These are phyloP conservation scores for Dasypus novemcinctus DNA, from an alignment of 2,113 vertebrate species.

Conservation along the genomic window DNA sequence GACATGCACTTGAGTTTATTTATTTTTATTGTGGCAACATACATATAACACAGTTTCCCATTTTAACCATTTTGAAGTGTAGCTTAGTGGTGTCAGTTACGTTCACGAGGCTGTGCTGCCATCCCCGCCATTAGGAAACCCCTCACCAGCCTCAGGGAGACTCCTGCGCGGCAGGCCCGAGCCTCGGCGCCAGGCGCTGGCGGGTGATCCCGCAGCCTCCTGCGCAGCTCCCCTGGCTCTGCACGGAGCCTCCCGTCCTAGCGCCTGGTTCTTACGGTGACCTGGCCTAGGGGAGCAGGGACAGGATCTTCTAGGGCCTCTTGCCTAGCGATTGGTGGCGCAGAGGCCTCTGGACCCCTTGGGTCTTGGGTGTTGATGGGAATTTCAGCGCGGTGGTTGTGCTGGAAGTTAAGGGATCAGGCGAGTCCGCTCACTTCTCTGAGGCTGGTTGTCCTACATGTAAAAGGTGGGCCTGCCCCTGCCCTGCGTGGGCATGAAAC, in stretches of 20 bases:
- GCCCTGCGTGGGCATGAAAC: background rate
- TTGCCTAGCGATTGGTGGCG: background rate
- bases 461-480: background rate
- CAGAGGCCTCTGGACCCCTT: background rate
- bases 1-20: too few relatives aligned
- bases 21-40: too few relatives aligned
- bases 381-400: background rate
- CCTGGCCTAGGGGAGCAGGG: background rate
- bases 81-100: too few relatives aligned
- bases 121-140: too few relatives aligned
- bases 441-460: background rate
- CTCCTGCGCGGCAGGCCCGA: background rate
- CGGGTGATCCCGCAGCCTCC: accelerated
- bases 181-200: background rate
- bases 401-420: background rate
- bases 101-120: too few relatives aligned
- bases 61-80: too few relatives aligned
- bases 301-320: background rate
- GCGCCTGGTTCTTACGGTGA: background rate
- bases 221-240: background rate
- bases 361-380: background rate
- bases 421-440: too few relatives aligned
- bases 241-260: background rate
- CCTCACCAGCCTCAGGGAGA: too few relatives aligned
- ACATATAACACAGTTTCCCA: too few relatives aligned